Evolutionary conservation across 37 sponge, comb jelly and placozoan species (phyloP).

Genomic region (Cladorhizidae sp.): DNA sequence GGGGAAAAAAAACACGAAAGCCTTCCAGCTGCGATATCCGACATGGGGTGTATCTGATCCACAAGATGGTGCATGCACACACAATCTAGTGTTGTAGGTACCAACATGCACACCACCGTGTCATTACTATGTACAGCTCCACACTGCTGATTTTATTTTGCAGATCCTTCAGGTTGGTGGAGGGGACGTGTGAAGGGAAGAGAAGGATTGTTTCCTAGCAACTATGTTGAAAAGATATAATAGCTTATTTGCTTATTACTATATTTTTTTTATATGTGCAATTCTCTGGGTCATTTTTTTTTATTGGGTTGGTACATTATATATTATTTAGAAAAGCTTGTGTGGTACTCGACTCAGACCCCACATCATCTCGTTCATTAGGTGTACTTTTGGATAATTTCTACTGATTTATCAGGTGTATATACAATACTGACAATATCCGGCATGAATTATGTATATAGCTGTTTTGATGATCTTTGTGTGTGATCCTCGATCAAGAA

Average conservation of each 20-base stretch:
- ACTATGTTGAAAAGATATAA: slow-evolving; percentile 87
- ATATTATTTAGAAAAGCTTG: neutral
- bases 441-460: too few species aligned
- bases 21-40: too few species aligned
- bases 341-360: neutral
- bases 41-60: too few species aligned
- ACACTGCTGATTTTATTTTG: neutral
- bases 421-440: too few species aligned
- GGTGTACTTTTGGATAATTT: neutral
- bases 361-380: neutral
- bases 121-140: too few species aligned
- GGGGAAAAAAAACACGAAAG: too few species aligned
- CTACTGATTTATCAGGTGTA: neutral
- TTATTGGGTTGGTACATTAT: neutral
- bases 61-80: too few species aligned
- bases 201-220: slow-evolving; percentile 94
- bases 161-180: slow-evolving; percentile 96
- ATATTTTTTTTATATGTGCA: neutral
- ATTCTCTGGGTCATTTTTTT: slow-evolving; percentile 11
- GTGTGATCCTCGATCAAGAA: too few species aligned
- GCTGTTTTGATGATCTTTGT: too few species aligned
- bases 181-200: slow-evolving; percentile 81
- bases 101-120: too few species aligned
- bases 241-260: neutral
- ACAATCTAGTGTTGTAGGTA: too few species aligned